A percentile compares a stretch with the other conserved stretches of the same genome.
phyloP scores from a whole-genome alignment of 2,888 invertebrate species.

The Cyclophora punctaria region DNA sequence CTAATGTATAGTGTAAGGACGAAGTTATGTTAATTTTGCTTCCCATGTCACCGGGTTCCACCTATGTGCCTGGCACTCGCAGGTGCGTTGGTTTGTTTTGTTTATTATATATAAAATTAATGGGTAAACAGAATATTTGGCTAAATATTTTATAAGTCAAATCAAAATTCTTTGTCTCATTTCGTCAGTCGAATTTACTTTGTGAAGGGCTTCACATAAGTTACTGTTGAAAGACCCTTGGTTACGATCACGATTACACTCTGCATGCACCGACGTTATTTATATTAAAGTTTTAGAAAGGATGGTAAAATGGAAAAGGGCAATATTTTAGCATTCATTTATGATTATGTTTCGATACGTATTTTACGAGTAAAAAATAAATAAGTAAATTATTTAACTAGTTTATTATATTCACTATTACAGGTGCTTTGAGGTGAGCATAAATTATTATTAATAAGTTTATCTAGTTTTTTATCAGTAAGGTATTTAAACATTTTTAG shows the following conservation, averaged over 20 bases:
- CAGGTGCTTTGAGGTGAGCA: too few relatives aligned
- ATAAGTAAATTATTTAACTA: too few relatives aligned
- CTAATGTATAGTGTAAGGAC: conserved; percentile 48
- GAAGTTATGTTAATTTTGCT: conserved; percentile 64
- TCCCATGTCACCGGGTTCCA: conserved; percentile 64
- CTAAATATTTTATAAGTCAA: neutral
- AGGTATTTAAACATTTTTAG: too few relatives aligned
- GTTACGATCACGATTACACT: neutral
- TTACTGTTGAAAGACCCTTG: conserved; percentile 25
- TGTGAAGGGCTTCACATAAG: neutral
- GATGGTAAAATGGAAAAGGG: too few relatives aligned
- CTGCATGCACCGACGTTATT: too few relatives aligned
- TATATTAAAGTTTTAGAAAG: too few relatives aligned
- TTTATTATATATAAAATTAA: conserved; percentile 19
- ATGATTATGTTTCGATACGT: too few relatives aligned
- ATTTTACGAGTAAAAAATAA: too few relatives aligned
- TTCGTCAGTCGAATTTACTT: conserved; percentile 15
- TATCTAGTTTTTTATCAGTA: too few relatives aligned
- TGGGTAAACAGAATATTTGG: neutral
- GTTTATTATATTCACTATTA: too few relatives aligned
- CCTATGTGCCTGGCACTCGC: conserved; percentile 63
- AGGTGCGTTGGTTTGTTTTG: conserved; percentile 52
- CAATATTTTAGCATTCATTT: too few relatives aligned
- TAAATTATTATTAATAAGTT: too few relatives aligned
- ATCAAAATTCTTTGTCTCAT: neutral